Percentiles rank a stretch among this genome's conserved stretches.
These are phyloP conservation scores for mouse (Mus musculus) DNA, from an alignment of 2,113 vertebrate genomes.

Conservation along the genomic window GRCm39 chr13:40308501-40309000, in stretches of 20 bases:
- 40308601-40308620: conserved; percentile 83
- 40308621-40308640: conserved; percentile 81
- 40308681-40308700: conserved; percentile 71
- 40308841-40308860: conserved; percentile 84
- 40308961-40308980: conserved; percentile 85
- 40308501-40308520: conserved; percentile 65
- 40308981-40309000: conserved; percentile 80
- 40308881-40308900: conserved; percentile 83
- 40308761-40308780: conserved; percentile 73
- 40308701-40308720: conserved; percentile 78
- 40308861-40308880: conserved; percentile 84
- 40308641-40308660: conserved; percentile 73
- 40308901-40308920: conserved; percentile 82
- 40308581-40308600: conserved; percentile 81
- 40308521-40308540: conserved; percentile 73
- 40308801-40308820: conserved; percentile 73
- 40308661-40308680: conserved; percentile 75
- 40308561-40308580: conserved; percentile 74
- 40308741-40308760: conserved; percentile 72
- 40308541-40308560: conserved; percentile 61
- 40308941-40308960: conserved; percentile 88
- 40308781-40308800: conserved; percentile 77
- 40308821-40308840: conserved; percentile 82
- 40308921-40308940: conserved; percentile 83
- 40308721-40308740: conserved; percentile 61